Base-by-base conservation (phyloP, 2,113 vertebrate species). In the Riparia riparia region DNA sequence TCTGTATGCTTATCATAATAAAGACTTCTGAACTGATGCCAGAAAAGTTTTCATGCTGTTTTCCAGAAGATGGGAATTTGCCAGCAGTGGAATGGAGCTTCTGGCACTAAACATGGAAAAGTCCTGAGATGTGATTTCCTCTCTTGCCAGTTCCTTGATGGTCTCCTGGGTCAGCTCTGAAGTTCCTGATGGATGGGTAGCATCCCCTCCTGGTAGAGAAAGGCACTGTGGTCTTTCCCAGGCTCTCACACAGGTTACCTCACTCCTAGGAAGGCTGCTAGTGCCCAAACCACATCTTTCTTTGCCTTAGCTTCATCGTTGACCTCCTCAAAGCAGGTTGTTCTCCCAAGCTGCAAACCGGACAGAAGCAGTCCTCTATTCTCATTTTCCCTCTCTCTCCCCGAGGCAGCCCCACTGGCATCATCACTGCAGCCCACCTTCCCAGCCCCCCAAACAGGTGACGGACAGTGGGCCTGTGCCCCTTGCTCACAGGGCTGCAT, bases 1-100 rank as follows among this genome's bases (percentile, higher is more conserved):
- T 94, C 83, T 86, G 86, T 91, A 95, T 81, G 41, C 50, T 91
- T 95, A 95, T 87, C 85, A 65, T 84, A 96, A 89, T 94, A 96
- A 97, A 97, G 72, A 85, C 65, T 69, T 92, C 56, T 91, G 74
- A 87, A 95, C 54, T 28, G 7, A 79, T 7, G 71, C 71, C 54
- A 83, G 73, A 49, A 69, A 65, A 60, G 64, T 91, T 93, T 90
- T 66, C 1, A 3, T 6, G 10, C 82, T 92, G n/a, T 90, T 92
- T 96, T 88, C n/a, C 61, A 76, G 71, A 81, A 79, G 42, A 80
- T 21, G 50, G 39, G 68, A 92, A 21, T 47, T 77, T 6, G 7
- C 68, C 90, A 82, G 8, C 14, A 82, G 16, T 63, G 47, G 54
- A 85, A 73, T 51, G 41, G 54, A 90, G 34, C 51, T 82, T 81